Base-by-base conservation (phyloP, 2,113 vertebrate genomes). In the Corapipo altera region DNA sequence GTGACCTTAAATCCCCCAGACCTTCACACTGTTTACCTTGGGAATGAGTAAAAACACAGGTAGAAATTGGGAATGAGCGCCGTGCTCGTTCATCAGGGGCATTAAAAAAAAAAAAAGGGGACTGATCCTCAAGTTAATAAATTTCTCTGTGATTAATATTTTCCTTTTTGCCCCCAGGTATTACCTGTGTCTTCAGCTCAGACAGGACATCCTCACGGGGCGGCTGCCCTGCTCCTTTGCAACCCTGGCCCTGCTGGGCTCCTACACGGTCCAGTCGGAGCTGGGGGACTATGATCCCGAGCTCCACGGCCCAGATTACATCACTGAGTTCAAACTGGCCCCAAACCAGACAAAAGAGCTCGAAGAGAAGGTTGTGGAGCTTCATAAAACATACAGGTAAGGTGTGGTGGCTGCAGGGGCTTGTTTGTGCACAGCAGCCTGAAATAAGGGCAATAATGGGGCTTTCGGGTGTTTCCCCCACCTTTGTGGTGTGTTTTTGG, bases 141-240 rank as follows among this genome's bases (percentile, higher is more conserved):
- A 8, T 43, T 59, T 61, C 66, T 66, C 49, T 75, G 4, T 78
- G 49, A 86, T 39, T 52, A 33, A 12, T 22, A 8, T 73, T 92
- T 65, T 88, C 75, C 23, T 55, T 21, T 58, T 82, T 26, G 13
- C 51, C 86, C 61, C 80, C 74, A 32, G 99, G 95, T 99, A 99
- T 93, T 99, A 99, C 95, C 97, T 99, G 75, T 99, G 99, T 97
- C 98, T 99, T 49, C 99, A 99, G 96, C 98, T 99, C 64, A 98
- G 99, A 33, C 98, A 99, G 85, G 99, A 99, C 97, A 99, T 99
- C 78, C 90, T 99, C 51, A 96, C 92, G 15, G 98, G 99, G 27
- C 97, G 98, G 7, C 98, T 99, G 81, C 99, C 99, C 24, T 99
- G 99, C 80, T 99, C 99, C 83, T 99, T 99, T 73, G 99, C 99